phyloP scores from a whole-genome alignment of 2,888 invertebrate species.

The Xestia xanthographa region DNA sequence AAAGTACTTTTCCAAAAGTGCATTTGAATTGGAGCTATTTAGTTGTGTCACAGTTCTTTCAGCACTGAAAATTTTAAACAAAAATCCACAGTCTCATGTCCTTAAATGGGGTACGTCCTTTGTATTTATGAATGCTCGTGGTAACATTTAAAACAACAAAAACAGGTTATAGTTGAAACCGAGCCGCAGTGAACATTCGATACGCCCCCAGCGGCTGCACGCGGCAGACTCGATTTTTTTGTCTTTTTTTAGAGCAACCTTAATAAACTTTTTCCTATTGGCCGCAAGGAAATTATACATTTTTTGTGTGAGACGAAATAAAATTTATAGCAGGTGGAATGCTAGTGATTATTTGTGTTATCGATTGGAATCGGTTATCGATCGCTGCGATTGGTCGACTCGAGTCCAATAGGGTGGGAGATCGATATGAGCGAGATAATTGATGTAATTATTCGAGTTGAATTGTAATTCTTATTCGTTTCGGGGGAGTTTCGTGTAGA shows the following conservation, averaged over 20 bases:
- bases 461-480: slow-evolving; percentile 56
- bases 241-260: slow-evolving; percentile 77
- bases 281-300: slow-evolving; percentile 84
- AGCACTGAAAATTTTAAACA: not conserved
- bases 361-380: slow-evolving; percentile 74
- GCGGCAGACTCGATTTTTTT: slow-evolving; percentile 78
- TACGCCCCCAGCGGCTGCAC: slow-evolving; percentile 84
- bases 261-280: slow-evolving; percentile 90
- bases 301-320: slow-evolving; percentile 81
- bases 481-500: slow-evolving; percentile 67
- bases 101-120: not conserved
- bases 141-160: slow-evolving; percentile 78
- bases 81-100: not conserved
- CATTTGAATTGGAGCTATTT: not conserved
- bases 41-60: not conserved
- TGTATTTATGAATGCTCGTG: slow-evolving; percentile 50
- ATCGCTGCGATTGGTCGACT: slow-evolving; percentile 69
- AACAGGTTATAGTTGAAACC: slow-evolving; percentile 82
- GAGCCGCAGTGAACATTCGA: slow-evolving; percentile 79
- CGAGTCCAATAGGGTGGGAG: slow-evolving; percentile 76
- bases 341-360: slow-evolving; percentile 75
- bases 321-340: slow-evolving; percentile 89
- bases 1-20: not conserved
- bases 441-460: slow-evolving; percentile 58
- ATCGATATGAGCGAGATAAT: slow-evolving; percentile 71